Percentiles rank a stretch among this genome's conserved stretches.
Evolutionary conservation across 1,140 invertebrate species (phyloP).

Genomic region (Theocolax elegans): DNA sequence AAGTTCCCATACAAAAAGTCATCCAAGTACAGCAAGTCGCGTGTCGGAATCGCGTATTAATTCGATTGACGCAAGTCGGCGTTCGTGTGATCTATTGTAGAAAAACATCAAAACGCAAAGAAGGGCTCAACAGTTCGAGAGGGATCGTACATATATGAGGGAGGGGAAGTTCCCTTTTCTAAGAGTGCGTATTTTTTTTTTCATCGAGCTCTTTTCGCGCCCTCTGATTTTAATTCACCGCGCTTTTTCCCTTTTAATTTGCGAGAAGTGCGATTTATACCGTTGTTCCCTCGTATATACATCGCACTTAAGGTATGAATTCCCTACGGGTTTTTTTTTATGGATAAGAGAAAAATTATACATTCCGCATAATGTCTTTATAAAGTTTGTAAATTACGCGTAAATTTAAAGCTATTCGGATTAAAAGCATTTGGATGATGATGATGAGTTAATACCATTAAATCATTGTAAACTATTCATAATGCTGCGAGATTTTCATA

Average conservation of each 20-base stretch:
- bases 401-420: too few relatives aligned
- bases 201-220: not conserved
- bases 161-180: too few relatives aligned
- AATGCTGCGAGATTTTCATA: too few relatives aligned
- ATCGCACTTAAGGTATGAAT: too few relatives aligned
- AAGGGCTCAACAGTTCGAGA: conserved; percentile 4
- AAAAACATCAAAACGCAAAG: conserved; percentile 31
- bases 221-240: conserved; percentile 26
- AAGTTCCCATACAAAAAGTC: conserved; percentile 14
- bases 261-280: conserved; percentile 1
- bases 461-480: too few relatives aligned
- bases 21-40: conserved; percentile 22
- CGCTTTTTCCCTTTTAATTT: conserved; percentile 9
- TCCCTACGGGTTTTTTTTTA: too few relatives aligned
- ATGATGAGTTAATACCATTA: too few relatives aligned
- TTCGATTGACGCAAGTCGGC: conserved; percentile 25
- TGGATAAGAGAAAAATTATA: too few relatives aligned
- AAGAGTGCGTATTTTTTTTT: not conserved
- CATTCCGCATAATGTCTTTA: too few relatives aligned
- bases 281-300: not conserved
- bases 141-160: conserved; percentile 23
- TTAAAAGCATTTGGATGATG: too few relatives aligned
- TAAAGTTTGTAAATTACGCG: too few relatives aligned
- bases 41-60: conserved; percentile 40
- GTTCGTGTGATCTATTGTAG: conserved; percentile 37